Percentiles rank a stretch among this genome's conserved stretches.
Conservation (phyloP, 2,113 vertebrate species). For the Tupaia tana region DNA sequence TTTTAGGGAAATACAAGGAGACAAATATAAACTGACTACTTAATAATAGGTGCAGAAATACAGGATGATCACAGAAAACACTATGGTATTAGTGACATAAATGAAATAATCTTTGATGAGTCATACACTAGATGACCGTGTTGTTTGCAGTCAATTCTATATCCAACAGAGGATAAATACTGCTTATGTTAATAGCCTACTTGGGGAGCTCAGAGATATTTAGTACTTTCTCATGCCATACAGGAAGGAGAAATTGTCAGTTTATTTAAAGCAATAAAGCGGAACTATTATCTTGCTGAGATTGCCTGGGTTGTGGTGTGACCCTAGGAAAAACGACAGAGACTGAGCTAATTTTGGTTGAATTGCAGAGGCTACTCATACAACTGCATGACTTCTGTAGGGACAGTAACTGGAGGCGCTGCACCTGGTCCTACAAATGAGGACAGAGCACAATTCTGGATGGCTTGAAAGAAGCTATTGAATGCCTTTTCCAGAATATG, state of each 20-base stretch:
- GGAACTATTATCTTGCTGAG: neutral
- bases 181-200: neutral
- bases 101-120: constrained; percentile 45
- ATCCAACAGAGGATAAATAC: neutral
- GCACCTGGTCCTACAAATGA: neutral
- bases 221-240: neutral
- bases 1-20: neutral
- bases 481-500: neutral
- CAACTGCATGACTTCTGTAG: neutral
- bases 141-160: constrained; percentile 45
- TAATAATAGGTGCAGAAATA: neutral
- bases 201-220: neutral
- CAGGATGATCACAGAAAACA: neutral
- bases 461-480: neutral
- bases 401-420: neutral
- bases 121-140: constrained; percentile 42
- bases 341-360: neutral
- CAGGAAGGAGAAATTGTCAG: neutral
- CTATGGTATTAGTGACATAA: neutral
- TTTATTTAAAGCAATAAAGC: neutral
- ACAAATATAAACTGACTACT: neutral
- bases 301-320: neutral
- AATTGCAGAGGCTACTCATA: neutral
- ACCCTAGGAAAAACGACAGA: neutral
- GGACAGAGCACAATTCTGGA: fast-evolving